Base-by-base conservation (phyloP, 2,888 invertebrate species). In the Drosophila nr. medialis region DNA sequence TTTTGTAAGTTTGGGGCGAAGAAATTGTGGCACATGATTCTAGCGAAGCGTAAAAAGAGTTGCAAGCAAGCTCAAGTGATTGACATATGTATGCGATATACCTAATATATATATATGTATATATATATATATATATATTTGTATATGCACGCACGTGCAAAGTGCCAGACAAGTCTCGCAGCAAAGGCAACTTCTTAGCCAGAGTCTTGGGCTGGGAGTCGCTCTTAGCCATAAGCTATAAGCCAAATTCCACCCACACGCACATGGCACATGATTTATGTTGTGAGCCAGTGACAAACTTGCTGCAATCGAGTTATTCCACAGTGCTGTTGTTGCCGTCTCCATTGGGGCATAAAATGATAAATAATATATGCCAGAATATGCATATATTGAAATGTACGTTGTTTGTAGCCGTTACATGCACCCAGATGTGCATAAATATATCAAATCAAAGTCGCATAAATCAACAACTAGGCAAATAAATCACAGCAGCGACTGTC, bases 101-200 rank as follows among this genome's bases (percentile, higher is more conserved):
- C 40, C 5, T 11, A 42, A 42, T 6, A n/a, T 13, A n/a, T 10
- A 30, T 10, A 36, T 6, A 27, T 32, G 3, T 27, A 54, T 62
- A 24, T 32, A 24, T 54, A 27, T 8, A 24, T 54, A 27, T 8
- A 60, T 38, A 21, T 18, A 38, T 38, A 15, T 27, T n/a, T 27
- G 29, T 29, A 45, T 21, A 29, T n/a, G 24, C 59, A 81, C 75
- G 85, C 83, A 84, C 85, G 83, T 87, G 85, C 82, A 81, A 66
- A 81, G 66, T 75, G 69, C 42, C 55, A 67, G 50, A 38, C 48
- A 32, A 63, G 62, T 49, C 42, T 45, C 51, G 27, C 53, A 61
- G 55, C n/a, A n/a, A 27, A 27, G 18, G 29, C 50, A 27, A 27
- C 38, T 32, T 32, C 53, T 30, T 45, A 30, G 36, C 38, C 61